phyloP scores from a whole-genome alignment of 2,888 invertebrate genomes.

The Lasioglossum vierecki region DNA sequence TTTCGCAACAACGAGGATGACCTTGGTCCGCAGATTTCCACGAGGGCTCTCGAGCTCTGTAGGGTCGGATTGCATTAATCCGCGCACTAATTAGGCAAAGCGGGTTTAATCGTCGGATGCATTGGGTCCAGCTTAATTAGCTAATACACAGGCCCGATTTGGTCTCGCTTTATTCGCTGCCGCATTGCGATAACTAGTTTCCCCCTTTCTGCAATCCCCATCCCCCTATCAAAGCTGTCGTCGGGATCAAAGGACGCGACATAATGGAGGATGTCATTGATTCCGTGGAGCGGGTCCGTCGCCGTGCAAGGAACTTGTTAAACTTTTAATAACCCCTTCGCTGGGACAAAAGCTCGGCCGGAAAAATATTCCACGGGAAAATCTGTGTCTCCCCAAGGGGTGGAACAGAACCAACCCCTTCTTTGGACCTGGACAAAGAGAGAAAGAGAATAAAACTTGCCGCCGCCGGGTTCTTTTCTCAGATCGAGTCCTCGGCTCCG shows the following conservation, averaged over 20 bases:
- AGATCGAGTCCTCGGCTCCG: not conserved
- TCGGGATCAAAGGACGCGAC: slow-evolving; percentile 28
- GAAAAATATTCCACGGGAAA: slow-evolving; percentile 6
- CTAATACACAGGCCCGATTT: slow-evolving; percentile 37
- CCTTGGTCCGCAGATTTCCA: not conserved
- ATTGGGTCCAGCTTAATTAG: slow-evolving; percentile 19
- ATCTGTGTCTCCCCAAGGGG: not conserved
- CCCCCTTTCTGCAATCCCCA: too few species aligned
- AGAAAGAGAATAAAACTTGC: slow-evolving; percentile 23
- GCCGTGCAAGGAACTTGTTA: slow-evolving; percentile 8
- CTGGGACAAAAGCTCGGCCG: not conserved
- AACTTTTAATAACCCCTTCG: slow-evolving; percentile 36
- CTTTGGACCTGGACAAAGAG: not conserved
- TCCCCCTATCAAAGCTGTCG: not conserved
- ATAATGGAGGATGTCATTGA: slow-evolving; percentile 15
- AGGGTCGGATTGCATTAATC: slow-evolving; percentile 4
- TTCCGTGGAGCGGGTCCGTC: not conserved
- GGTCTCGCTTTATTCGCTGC: slow-evolving; percentile 26
- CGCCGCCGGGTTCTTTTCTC: slow-evolving; percentile 8
- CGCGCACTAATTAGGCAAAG: slow-evolving; percentile 5
- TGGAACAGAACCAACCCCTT: not conserved
- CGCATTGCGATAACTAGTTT: slow-evolving; percentile 16
- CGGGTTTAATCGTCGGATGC: slow-evolving; percentile 17
- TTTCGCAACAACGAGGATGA: not conserved
- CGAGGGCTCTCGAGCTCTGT: not conserved